Evolutionary conservation across 2,113 vertebrate species (phyloP).

Genomic region (Sardina pilchardus): DNA sequence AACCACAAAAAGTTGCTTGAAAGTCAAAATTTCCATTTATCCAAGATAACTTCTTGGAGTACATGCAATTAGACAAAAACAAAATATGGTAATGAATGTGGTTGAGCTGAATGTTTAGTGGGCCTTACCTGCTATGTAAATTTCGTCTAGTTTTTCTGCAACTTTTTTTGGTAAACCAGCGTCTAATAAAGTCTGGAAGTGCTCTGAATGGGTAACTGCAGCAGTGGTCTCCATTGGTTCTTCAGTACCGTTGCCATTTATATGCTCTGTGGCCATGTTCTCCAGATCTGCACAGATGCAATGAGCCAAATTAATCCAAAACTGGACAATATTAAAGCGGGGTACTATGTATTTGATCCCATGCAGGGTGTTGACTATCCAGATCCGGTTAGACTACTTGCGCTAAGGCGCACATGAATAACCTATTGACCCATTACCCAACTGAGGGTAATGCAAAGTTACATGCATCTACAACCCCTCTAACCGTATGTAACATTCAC

Average conservation of each 20-base stretch:
- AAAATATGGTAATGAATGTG: conserved; percentile 62
- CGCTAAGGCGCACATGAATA: conserved; percentile 22
- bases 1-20: conserved; percentile 99
- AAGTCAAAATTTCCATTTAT: conserved; percentile 82
- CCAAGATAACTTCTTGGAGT: conserved; percentile 47
- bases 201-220: conserved; percentile 99
- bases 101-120: conserved; percentile 72
- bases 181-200: conserved; percentile 99
- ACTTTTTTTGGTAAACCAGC: conserved; percentile 99
- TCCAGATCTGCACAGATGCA: conserved; percentile 98
- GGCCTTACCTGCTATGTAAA: conserved; percentile 99
- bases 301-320: conserved; percentile 90
- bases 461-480: neutral
- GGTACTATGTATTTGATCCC: conserved; percentile 31
- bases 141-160: conserved; percentile 99
- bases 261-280: conserved; percentile 99
- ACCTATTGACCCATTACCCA: neutral
- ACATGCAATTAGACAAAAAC: conserved; percentile 74
- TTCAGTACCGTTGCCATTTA: conserved; percentile 99
- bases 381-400: neutral
- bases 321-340: conserved; percentile 52
- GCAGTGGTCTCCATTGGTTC: conserved; percentile 98
- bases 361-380: conserved; percentile 5
- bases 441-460: neutral
- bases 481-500: neutral